Evolutionary conservation across 2,888 invertebrate species (phyloP).

Genomic region (Drosophila macrospina): DNA sequence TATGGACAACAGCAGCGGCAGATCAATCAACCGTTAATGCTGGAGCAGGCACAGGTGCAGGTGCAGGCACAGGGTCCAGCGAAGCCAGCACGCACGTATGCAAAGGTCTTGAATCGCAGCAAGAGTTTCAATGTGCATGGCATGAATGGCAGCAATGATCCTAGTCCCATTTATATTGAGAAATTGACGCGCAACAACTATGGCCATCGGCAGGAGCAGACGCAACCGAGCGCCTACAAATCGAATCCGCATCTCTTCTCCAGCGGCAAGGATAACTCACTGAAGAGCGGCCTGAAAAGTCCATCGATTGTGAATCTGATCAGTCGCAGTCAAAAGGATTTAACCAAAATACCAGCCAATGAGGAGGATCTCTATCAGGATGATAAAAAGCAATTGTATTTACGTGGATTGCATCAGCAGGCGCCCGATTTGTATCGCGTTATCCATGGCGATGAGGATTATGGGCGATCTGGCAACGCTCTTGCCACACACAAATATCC

Average conservation of each 20-base stretch:
- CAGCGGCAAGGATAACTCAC: constrained; percentile 75
- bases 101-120: constrained; percentile 90
- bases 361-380: constrained; percentile 62
- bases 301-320: constrained; percentile 95
- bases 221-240: constrained; percentile 89
- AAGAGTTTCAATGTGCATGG: constrained; percentile 94
- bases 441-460: constrained; percentile 88
- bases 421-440: constrained; percentile 91
- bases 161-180: constrained; percentile 85
- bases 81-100: constrained; percentile 92
- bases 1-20: constrained; percentile 22
- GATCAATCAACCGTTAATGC: constrained; percentile 14
- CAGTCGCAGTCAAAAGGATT: constrained; percentile 92
- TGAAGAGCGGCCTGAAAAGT: constrained; percentile 88
- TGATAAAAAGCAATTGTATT: constrained; percentile 89
- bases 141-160: constrained; percentile 86
- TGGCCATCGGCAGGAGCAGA: constrained; percentile 51
- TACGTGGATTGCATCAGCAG: constrained; percentile 89
- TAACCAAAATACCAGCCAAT: constrained; percentile 87
- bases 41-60: too few relatives aligned
- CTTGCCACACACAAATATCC: constrained; percentile 63
- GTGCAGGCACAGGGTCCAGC: constrained; percentile 86
- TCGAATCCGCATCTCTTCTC: constrained; percentile 91
- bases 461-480: constrained; percentile 17
- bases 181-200: constrained; percentile 84